Percentiles rank a stretch among this genome's conserved stretches.
phyloP scores from a whole-genome alignment of 1,140 invertebrate genomes.

The Tetramorium parvispinum region DNA sequence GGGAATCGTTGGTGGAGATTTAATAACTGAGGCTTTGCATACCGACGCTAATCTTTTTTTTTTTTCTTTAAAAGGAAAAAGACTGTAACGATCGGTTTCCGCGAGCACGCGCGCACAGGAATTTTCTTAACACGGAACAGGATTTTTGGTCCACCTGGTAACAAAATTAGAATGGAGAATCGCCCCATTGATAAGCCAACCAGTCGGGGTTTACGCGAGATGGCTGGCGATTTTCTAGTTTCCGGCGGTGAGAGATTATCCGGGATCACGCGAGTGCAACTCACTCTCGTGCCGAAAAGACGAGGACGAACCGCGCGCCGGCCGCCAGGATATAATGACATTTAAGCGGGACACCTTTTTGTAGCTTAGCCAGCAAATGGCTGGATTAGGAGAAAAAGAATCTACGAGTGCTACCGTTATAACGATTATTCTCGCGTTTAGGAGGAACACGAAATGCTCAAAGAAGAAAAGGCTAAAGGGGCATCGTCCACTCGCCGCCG shows the following conservation, averaged over 20 bases:
- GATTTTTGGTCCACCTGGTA: conserved; percentile 46
- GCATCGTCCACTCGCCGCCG: neutral
- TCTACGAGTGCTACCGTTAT: conserved; percentile 59
- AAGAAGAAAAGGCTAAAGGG: conserved; percentile 48
- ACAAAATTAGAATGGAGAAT: conserved; percentile 53
- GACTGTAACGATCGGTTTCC: neutral
- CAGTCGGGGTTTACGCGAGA: conserved; percentile 27
- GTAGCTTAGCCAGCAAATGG: conserved; percentile 65
- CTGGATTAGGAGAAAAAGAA: conserved; percentile 63
- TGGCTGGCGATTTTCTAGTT: conserved; percentile 34
- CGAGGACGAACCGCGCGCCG: neutral
- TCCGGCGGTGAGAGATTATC: conserved; percentile 61
- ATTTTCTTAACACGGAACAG: neutral
- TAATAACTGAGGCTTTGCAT: conserved; percentile 20
- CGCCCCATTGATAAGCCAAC: conserved; percentile 65
- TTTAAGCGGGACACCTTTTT: conserved; percentile 72
- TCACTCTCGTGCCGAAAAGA: neutral
- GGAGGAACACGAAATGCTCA: conserved; percentile 55
- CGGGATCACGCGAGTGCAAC: conserved; percentile 13
- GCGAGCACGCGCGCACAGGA: neutral
- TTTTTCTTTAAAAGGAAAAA: neutral
- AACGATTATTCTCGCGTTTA: conserved; percentile 40
- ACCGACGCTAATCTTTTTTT: neutral
- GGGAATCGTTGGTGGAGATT: neutral
- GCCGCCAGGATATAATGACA: conserved; percentile 56